A percentile compares a stretch with the other conserved stretches of the same genome.
These are phyloP conservation scores for Bos taurus DNA, from an alignment of 2,113 vertebrate genomes.

Conservation along the genomic window ARS-UCD2.0 NC_037354.1:40544501-40545000, in stretches of 20 bases:
- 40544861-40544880: not conserved
- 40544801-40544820: not conserved
- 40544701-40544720: not conserved
- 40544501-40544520: not conserved
- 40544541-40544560: not conserved
- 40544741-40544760: not conserved
- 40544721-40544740: not conserved
- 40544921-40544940: too few species aligned
- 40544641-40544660: not conserved
- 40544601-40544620: not conserved
- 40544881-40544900: not conserved
- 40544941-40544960: not conserved
- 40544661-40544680: not conserved
- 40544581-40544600: not conserved
- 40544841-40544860: not conserved
- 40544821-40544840: not conserved
- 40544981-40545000: not conserved
- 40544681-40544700: not conserved
- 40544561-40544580: not conserved
- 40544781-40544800: not conserved
- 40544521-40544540: not conserved
- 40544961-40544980: not conserved
- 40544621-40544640: not conserved
- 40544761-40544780: not conserved
- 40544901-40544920: not conserved